Evolutionary conservation across 2,888 invertebrate genomes (phyloP).

Genomic region (Spodoptera picta): DNA sequence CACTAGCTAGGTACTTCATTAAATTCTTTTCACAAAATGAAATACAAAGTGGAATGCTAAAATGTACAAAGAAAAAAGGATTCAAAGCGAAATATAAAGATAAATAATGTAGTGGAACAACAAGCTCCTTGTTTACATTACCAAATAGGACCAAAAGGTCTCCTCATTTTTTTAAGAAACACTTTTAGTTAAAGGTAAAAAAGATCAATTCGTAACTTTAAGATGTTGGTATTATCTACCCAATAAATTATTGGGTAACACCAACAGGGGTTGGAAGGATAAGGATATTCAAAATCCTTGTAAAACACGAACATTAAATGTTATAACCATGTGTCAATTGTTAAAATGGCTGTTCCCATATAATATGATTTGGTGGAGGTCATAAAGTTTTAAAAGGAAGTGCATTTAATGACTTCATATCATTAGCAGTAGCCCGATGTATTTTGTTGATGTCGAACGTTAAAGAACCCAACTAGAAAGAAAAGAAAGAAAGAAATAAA

Average conservation of each 20-base stretch:
- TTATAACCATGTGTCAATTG: background rate
- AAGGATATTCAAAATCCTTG: background rate
- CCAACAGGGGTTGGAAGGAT: too few species aligned
- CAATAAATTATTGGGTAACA: conserved; percentile 7
- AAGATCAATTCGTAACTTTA: conserved; percentile 16
- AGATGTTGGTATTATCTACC: background rate
- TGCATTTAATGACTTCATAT: too few species aligned
- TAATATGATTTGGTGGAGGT: too few species aligned
- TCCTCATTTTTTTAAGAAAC: conserved; percentile 7
- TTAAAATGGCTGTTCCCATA: too few species aligned
- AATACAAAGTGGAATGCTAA: background rate
- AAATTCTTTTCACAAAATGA: conserved; percentile 11
- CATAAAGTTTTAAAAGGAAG: too few species aligned
- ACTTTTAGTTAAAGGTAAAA: conserved; percentile 5
- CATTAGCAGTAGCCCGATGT: too few species aligned
- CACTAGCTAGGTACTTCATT: background rate
- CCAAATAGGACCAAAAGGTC: conserved; percentile 15
- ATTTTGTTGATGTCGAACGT: too few species aligned
- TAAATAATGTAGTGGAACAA: conserved; percentile 22
- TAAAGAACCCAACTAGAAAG: too few species aligned
- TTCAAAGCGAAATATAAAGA: conserved; percentile 12
- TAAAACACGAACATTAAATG: background rate
- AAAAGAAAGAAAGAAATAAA: too few species aligned
- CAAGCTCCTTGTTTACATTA: conserved; percentile 15
- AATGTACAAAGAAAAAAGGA: conserved; percentile 4